These are phyloP conservation scores for Donacobius atricapilla DNA, from an alignment of 2,113 vertebrate genomes.

Conservation along the genomic window DNA sequence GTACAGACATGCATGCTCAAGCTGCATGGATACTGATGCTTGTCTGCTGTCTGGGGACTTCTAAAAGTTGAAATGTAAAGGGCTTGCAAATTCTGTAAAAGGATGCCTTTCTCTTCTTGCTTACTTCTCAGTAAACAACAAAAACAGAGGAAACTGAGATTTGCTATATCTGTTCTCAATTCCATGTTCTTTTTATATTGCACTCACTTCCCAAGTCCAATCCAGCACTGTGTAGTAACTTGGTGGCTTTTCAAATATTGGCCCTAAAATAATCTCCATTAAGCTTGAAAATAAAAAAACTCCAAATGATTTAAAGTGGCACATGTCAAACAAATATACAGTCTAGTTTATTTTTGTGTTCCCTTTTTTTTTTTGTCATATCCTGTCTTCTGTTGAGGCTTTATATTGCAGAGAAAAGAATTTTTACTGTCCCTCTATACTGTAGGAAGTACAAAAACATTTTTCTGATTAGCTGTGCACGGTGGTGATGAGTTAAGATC, in stretches of 20 bases:
- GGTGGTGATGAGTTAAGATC: neutral
- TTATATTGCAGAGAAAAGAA: neutral
- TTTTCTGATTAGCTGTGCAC: neutral
- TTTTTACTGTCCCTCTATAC: neutral
- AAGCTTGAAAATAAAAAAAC: neutral
- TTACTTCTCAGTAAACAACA: neutral
- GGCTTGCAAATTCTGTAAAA: conserved; percentile 7
- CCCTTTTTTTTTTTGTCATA: neutral
- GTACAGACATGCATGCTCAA: neutral
- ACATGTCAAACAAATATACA: neutral
- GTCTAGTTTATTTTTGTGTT: neutral
- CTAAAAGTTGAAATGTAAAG: neutral
- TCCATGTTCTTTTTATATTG: neutral
- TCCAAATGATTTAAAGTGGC: neutral
- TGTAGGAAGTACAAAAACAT: neutral
- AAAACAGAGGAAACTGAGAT: neutral
- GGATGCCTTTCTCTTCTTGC: neutral
- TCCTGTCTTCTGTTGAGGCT: neutral
- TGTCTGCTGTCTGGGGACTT: neutral
- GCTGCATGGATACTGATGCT: neutral
- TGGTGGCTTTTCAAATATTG: neutral
- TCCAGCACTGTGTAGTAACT: neutral
- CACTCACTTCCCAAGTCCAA: neutral
- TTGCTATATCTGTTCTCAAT: neutral
- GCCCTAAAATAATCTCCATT: neutral